phyloP scores from a whole-genome alignment of 2,797 vertebrate genomes.

The Potorous gilbertii region DNA sequence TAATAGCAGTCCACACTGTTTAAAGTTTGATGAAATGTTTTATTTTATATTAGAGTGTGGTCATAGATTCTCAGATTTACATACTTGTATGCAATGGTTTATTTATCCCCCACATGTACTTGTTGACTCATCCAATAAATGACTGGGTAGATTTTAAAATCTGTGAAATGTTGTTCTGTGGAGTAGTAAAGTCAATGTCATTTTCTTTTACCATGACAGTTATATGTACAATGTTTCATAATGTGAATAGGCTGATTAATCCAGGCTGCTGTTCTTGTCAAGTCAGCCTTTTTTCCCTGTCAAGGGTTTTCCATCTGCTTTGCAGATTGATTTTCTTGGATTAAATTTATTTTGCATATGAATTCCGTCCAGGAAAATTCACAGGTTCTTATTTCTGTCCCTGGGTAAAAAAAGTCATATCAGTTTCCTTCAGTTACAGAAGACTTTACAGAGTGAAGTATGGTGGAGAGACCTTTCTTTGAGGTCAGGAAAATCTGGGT shows the following conservation, averaged over 20 bases:
- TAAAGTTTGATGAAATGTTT: not conserved
- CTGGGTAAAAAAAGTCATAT: not conserved
- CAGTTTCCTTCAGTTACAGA: not conserved
- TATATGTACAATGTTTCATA: not conserved
- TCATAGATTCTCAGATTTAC: not conserved
- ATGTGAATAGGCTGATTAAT: not conserved
- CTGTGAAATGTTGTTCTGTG: not conserved
- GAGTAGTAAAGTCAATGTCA: not conserved
- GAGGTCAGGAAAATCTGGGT: not conserved
- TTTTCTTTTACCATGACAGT: not conserved
- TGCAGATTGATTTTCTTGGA: conserved; percentile 14
- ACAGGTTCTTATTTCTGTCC: not conserved
- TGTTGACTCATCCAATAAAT: not conserved
- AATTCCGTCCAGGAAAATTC: not conserved
- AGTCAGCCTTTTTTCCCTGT: not conserved
- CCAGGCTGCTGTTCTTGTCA: not conserved
- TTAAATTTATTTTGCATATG: not conserved
- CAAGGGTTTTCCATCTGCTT: conserved; percentile 6
- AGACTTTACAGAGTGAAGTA: not conserved
- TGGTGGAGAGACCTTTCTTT: not conserved
- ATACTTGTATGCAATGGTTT: not conserved
- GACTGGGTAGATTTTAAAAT: not conserved
- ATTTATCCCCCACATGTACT: not conserved
- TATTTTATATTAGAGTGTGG: not conserved
- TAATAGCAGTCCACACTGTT: not conserved